Conservation (phyloP, 2,797 vertebrate species). For the Epinephelus malabaricus region DNA sequence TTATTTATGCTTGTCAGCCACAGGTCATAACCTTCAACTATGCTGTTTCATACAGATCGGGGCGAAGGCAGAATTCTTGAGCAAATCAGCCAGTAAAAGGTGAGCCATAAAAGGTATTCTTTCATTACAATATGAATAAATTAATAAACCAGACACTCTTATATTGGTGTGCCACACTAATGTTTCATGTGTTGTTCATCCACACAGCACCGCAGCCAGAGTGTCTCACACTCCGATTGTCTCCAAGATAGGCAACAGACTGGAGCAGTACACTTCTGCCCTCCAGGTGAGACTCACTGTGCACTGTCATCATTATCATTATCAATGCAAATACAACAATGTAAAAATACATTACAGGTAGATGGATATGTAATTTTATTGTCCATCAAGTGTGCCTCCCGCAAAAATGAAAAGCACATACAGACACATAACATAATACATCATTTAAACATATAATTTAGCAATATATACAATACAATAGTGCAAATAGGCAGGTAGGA, state of each 20-base stretch:
- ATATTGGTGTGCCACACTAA: neutral
- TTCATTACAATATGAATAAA: neutral
- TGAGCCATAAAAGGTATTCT: constrained; percentile 66
- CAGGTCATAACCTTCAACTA: constrained; percentile 16
- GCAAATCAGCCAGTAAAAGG: constrained; percentile 96
- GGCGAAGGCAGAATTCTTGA: constrained; percentile 95
- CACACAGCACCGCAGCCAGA: constrained; percentile 83
- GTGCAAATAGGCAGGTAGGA: too few species aligned
- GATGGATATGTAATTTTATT: too few species aligned
- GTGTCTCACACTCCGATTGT: constrained; percentile 89
- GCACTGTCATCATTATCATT: neutral
- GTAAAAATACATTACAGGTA: too few species aligned
- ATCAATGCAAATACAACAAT: too few species aligned
- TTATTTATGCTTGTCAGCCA: constrained; percentile 11
- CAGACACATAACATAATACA: too few species aligned
- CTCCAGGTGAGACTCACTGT: constrained; percentile 88
- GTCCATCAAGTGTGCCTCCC: too few species aligned
- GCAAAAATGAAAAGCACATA: too few species aligned
- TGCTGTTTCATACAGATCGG: constrained; percentile 87
- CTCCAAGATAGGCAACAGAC: constrained; percentile 94
- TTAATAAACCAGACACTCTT: neutral
- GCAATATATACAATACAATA: too few species aligned
- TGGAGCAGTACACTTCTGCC: constrained; percentile 95
- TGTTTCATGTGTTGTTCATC: constrained; percentile 10
- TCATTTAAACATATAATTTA: too few species aligned